Evolutionary conservation across 2,888 invertebrate species (phyloP), one percentile per base, ranked within the genome.

Genomic region (Conistra vaccinii): DNA sequence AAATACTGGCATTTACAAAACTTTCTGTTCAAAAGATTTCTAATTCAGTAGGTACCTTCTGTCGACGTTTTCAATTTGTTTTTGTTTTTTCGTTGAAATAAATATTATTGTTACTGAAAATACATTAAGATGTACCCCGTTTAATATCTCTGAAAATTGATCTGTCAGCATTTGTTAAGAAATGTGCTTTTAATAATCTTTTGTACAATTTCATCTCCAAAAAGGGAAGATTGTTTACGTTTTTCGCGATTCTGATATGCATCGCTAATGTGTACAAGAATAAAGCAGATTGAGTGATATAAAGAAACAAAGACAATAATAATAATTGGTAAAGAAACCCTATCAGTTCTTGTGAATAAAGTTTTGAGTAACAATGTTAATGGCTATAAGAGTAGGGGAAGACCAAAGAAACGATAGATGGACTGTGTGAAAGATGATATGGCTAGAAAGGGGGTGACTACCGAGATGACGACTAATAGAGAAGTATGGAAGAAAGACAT

Each of bases 181-280:
- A 67, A 70, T 57, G 2, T n/a, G 55, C 42, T 51, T 76, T 76
- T 69, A 76, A 73, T n/a, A 29, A 5, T 58, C 53, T 62, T 80
- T 58, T 58, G 69, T 67, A 32, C 26, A 17, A 20, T 23, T 51
- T 26, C 4, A 23, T 7, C 5, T 9, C 57, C 65, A 39, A 65
- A 61, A 53, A 39, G 48, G 4, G 5, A 26, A 58, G 29, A 17
- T 78, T 78, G 71, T 71, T 78, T 78, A 53, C 10, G 1, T 55
- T 9, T 26, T 29, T 23, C 29, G 23, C 23, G 42, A 26, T 42
- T 23, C 23, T 66, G 35, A 60, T 65, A 39, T n/a, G 23, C 10
- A 58, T 23, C 20, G 65, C 32, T 78, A 73, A 78, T 58, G 68
- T 32, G 45, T 0, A 62, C 29, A 10, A 48, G n/a, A 71, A 71